Base-by-base conservation (phyloP, 2,888 invertebrate genomes). In the Punctoribates punctum region DNA sequence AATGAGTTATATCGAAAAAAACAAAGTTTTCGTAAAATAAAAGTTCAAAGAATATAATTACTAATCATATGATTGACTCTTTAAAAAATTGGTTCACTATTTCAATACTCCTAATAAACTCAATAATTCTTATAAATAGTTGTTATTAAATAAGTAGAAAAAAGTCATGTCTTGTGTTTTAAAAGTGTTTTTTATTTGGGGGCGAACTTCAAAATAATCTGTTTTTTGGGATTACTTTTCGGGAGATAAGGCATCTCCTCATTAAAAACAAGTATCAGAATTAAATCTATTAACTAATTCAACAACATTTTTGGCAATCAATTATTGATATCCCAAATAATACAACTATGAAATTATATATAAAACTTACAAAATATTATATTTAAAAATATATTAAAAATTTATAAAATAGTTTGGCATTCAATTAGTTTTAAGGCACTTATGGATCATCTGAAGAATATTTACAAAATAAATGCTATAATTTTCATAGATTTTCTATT, bases 371-470 rank as follows among this genome's bases (percentile, higher is more conserved):
- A 34, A 34, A 34, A 34, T 5, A 34, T 34, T 34, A 34, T 34
- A 34, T 34, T n/a, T n/a, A n/a, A n/a, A n/a, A n/a, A n/a, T n/a
- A n/a, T n/a, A n/a, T n/a, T n/a, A n/a, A n/a, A n/a, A n/a, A n/a
- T n/a, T n/a, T 3, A 27, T 15, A 65, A 65, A 23, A 65, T n/a
- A 9, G 17, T 65, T 65, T 65, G 65, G 65, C 65, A 65, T 23
- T 65, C 38, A 17, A 34, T 17, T 34, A 29, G 38, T 62, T 65
- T n/a, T 65, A 65, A 65, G 65, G 65, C 65, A 65, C 65, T 17
- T 65, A 65, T 65, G 65, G 34, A 38, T 65, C 34, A 65, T 27
- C 8, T 34, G 34, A 65, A 34, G 29, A 65, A 23, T 65, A 38
- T 65, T 65, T 65, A 65, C 38, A 65, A 65, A 1, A 34, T 9